phyloP scores from a whole-genome alignment of 2,113 vertebrate genomes.

The Merops nubicus region DNA sequence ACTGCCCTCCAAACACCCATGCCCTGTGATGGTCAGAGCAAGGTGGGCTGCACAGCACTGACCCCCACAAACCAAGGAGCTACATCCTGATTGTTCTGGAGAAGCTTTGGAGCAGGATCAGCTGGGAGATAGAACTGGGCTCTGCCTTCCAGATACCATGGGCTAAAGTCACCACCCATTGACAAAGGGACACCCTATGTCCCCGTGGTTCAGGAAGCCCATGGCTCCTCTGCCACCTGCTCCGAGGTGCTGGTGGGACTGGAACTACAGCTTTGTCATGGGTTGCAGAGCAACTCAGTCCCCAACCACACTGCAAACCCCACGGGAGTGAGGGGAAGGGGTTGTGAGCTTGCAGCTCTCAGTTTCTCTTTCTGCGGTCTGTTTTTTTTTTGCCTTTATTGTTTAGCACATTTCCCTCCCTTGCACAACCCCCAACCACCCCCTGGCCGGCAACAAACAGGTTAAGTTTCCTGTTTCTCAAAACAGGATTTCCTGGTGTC shows the following conservation, averaged over 20 bases:
- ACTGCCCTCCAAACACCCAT: neutral
- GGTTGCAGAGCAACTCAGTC: accelerated
- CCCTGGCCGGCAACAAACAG: neutral
- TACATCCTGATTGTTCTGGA: accelerated
- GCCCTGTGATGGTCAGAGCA: neutral
- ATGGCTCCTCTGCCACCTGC: neutral
- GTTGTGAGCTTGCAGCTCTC: neutral
- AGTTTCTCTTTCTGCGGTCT: accelerated
- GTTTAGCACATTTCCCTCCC: neutral
- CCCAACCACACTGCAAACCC: neutral
- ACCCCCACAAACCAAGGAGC: accelerated
- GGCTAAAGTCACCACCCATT: neutral
- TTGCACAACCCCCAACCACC: neutral
- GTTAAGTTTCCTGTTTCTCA: constrained; percentile 63
- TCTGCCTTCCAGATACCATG: neutral
- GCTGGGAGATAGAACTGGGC: neutral
- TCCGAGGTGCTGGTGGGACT: neutral
- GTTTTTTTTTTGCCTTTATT: neutral
- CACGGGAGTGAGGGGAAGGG: accelerated
- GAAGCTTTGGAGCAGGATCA: neutral
- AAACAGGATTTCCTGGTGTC: constrained; percentile 74
- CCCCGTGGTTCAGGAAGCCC: neutral
- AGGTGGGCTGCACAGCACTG: accelerated
- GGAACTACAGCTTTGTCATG: neutral
- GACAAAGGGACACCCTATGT: neutral